These are phyloP conservation scores for Hypocryptadius cinnamomeus DNA, from an alignment of 2,113 vertebrate species.

Conservation along the genomic window DNA sequence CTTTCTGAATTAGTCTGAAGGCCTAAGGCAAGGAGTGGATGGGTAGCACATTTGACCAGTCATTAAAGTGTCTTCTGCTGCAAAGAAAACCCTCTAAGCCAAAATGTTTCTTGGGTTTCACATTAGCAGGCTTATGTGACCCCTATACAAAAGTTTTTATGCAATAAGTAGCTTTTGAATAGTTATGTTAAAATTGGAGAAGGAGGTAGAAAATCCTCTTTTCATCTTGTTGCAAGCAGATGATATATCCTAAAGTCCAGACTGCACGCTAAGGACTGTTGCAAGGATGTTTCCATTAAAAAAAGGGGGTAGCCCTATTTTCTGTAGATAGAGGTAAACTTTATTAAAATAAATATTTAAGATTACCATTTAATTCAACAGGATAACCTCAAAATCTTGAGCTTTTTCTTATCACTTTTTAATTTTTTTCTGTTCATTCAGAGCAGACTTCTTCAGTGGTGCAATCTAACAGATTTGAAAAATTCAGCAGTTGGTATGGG, in stretches of 20 bases:
- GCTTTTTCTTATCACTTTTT: neutral
- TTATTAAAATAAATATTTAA: neutral
- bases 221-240: neutral
- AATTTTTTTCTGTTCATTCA: neutral
- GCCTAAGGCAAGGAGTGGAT: slow-evolving; percentile 53
- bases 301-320: neutral
- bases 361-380: neutral
- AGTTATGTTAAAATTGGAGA: slow-evolving; percentile 13
- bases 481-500: neutral
- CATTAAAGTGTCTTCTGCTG: slow-evolving; percentile 51
- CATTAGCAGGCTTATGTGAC: slow-evolving; percentile 10
- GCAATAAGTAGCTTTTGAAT: neutral
- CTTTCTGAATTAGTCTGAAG: slow-evolving; percentile 57
- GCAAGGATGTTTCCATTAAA: neutral
- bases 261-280: neutral
- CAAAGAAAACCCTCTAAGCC: slow-evolving; percentile 35
- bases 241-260: slow-evolving; percentile 23
- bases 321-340: neutral
- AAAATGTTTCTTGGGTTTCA: slow-evolving; percentile 30
- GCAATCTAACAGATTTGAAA: neutral
- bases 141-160: slow-evolving; percentile 3
- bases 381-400: neutral
- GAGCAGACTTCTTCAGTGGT: neutral
- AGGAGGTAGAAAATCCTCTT: neutral
- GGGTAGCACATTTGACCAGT: slow-evolving; percentile 56